Base-by-base conservation (phyloP, 2,888 invertebrate species). In the Ormyrus pomaceus region DNA sequence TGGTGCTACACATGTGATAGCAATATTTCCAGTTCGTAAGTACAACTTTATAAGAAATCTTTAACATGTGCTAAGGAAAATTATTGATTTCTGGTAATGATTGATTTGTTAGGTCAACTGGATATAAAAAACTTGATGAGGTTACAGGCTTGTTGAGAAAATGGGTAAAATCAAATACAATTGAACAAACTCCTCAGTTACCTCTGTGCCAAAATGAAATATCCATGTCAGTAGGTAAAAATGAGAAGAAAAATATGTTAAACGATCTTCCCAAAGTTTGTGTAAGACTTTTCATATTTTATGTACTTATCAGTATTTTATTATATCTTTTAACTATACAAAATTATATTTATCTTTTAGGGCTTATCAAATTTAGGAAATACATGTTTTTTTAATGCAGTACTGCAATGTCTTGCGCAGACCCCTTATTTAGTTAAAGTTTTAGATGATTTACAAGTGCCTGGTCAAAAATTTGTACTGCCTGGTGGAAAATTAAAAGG, bases 311-410 rank as follows among this genome's bases (percentile, higher is more conserved):
- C 45, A 13, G 10, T 13, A 61, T 58, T 34, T 34, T 34, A 34
- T 58, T 53, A 51, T 34, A n/a, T n/a, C 9, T 34, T 65, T 46
- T 53, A 8, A 62, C 72, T 55, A 64, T 34, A 61, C 19, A 56
- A 61, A 75, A 69, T 55, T 53, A 71, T 59, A 64, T 77, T 77
- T 19, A 73, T 78, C 19, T 86, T 85, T 0, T 92, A 97, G 91
- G 99, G 99, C 0, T 92, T 99, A 61, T 93, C 93, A 71, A 99
- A 99, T 92, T 92, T 98, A 88, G 98, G 99, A 69, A 99, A 99
- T 90, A 99, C 99, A 0, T 99, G 99, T 89, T 99, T 98, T 91
- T 98, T 99, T 90, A 99, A 99, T 92, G 97, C 98, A 48, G 98
- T 98, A 8, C 94, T 99, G 92, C 99, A 99, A 92, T 97, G 97